Evolutionary conservation across 1,140 invertebrate species (phyloP), one percentile per base, ranked within the genome.

Genomic region (Brachionus manjavacas): DNA sequence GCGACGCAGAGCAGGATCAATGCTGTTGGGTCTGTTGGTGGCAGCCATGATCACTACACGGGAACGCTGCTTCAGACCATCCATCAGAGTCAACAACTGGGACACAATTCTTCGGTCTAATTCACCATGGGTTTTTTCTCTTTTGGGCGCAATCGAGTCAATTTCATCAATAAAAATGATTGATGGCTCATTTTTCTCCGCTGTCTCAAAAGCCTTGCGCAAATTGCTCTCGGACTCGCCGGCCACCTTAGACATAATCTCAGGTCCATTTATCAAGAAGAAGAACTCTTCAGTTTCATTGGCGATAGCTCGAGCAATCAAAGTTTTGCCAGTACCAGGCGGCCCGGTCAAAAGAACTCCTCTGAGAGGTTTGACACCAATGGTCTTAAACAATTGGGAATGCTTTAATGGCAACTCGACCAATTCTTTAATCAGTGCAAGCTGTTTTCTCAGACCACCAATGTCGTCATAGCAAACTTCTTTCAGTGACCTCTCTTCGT

Each of bases 391-490:
- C 0, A 99, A 91, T 85, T 96, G 96, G 7, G 97, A 97, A 92
- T 99, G 98, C 85, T 97, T 92, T 68, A 99, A 91, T 1, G 98
- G 98, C 85, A 99, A 90, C 90, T 99, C 98, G 78, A 99, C 98
- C 98, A 99, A 99, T 91, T 99, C 98, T 90, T 99, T 99, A 87
- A 99, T 99, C 91, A 99, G 96, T 12, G 97, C 97, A 85, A 99
- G 91, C 89, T 99, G 98, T 90, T 99, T 99, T 83, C 97, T 92
- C 87, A 96, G 97, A 11, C 98, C 98, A 85, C 98, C 98, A 88
- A 99, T 99, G 89, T 99, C 97, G 90, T 99, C 97, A 90, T 99
- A 99, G 12, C 97, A 97, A 49, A 99, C 96, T 52, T 97, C 96
- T 91, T 98, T 99, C 6, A 99, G 89, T 8, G 94, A 95, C 88